Evolutionary conservation across 2,888 invertebrate species (phyloP), one percentile per base, ranked within the genome.

Genomic region (Cataglyphis cursor): DNA sequence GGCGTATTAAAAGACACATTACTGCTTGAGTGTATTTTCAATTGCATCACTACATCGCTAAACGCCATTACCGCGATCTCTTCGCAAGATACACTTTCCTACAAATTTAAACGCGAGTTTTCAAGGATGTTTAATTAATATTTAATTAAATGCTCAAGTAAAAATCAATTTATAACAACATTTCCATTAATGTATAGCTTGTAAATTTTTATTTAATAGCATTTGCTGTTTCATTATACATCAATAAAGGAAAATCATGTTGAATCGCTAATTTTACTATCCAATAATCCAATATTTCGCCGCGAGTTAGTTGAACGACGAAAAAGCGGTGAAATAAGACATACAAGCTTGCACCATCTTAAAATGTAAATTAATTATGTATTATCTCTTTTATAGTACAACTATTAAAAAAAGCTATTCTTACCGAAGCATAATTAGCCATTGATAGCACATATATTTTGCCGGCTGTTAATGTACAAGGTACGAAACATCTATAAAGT

Each of bases 391-490:
- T 31, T 5, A 0, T 18, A 35, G 9, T 48, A 35, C 35, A 21
- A 6, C 12, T 6, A 48, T 41, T 51, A 1, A 4, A 64, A 51
- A 64, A 2, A 35, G 15, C 18, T 15, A n/a, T 75, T 51, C 65
- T 75, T 54, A 75, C 38, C 35, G 51, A 38, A 24, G 75, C 51
- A 6, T 54, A 75, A 51, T 75, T 65, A 21, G 18, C 12, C 64
- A 75, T 51, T 24, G 51, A 65, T 4, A 75, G 12, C 18, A 75
- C 65, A 18, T 54, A 65, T 1, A 65, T 38, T n/a, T 75, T 64
- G 0, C 75, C 51, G n/a, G 65, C 65, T 9, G 75, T 75, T 38
- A 75, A 65, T 18, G 51, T 75, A 24, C 75, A 75, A 38, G 51
- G 65, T 15, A 41, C 24, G 3, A 51, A 4, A 38, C 35, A 6